Evolutionary conservation across 2,797 vertebrate genomes (phyloP), one percentile per base, ranked within the genome.

Genomic region (Hippopotamyrus pictus): DNA sequence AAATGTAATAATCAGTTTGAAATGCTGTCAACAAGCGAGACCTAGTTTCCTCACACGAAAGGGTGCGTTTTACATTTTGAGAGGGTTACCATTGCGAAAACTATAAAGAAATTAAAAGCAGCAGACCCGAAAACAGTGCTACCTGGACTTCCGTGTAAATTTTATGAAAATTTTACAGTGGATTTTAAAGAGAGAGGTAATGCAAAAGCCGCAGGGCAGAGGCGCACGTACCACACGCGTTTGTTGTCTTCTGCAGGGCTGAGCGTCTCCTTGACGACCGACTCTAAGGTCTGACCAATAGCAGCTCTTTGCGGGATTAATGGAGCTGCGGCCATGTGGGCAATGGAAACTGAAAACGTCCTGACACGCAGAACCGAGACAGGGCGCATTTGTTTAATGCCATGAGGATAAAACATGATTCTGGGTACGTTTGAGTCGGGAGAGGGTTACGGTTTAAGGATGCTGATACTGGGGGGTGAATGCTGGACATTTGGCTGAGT

Each of bases 191-290:
- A 59, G 29, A 37, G 54, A 44, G 5, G 33, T 76, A 19, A 41
- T 7, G 33, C 14, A 7, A 50, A 33, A 29, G 50, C 19, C 46
- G 19, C 19, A 76, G 37, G 17, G 2, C n/a, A 57, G 14, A 3
- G 5, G 51, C 85, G 3, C 51, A 41, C 86, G 17, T 59, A 87
- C 53, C 53, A 7, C 8, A 22, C 6, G 9, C 22, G 17, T 57
- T 53, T 59, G 53, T 85, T 65, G 41, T 89, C 84, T 73, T 76
- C 84, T n/a, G 29, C 9, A 48, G 48, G 62, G 14, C 3, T 73
- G 46, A 41, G 46, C n/a, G 65, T 87, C 86, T 50, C 62, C 89
- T 41, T 87, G 65, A 79, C 89, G 69, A 89, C 89, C 29, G 65
- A 37, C 9, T 8, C 69, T 14, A 12, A 46, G 19, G 41, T 29